Base-by-base conservation (phyloP, 2,113 vertebrate genomes). In the Protomyctophum bolini region DNA sequence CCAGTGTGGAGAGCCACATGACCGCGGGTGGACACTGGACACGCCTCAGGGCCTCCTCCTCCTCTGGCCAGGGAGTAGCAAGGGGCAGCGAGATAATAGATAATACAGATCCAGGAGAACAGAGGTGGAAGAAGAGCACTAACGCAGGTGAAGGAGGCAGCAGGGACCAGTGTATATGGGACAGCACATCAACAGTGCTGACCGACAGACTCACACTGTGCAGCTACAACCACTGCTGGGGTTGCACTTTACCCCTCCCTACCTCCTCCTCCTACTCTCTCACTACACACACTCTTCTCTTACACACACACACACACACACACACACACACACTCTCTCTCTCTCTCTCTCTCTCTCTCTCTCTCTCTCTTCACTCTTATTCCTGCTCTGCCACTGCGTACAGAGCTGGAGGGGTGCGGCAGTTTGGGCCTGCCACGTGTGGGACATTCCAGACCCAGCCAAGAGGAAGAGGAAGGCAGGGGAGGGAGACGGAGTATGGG, bases 351-450 rank as follows among this genome's bases (percentile, higher is more conserved):
- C 63, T 56, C 65, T 63, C 56, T 56, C 14, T 70, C 50, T 72
- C 48, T 62, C 58, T 28, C 48, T 52, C 15, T 66, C 50, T 49
- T 14, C 33, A 29, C 33, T 46, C 58, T 50, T 64, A 62, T 58
- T 48, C 14, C 48, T 50, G 5, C 59, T 61, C 33, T 61, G 59
- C 50, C 50, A 69, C 11, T 59, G 46, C 9, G 77, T 85, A 75
- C 84, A 76, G 14, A 81, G 72, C 63, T 61, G 70, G 64, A 91
- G 91, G 88, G 91, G 86, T 83, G 89, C 78, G 88, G 89, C 86
- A 78, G 77, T 83, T 85, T 85, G 75, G 82, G 83, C 77, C 80
- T 91, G 91, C 92, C 88, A 92, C 88, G 82, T 93, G 91, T 91
- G 92, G 91, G 87, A 92, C 88, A 92, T 92, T 92, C 91, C 89